phyloP scores from a whole-genome alignment of 2,888 invertebrate genomes.

The Mantis religiosa region DNA sequence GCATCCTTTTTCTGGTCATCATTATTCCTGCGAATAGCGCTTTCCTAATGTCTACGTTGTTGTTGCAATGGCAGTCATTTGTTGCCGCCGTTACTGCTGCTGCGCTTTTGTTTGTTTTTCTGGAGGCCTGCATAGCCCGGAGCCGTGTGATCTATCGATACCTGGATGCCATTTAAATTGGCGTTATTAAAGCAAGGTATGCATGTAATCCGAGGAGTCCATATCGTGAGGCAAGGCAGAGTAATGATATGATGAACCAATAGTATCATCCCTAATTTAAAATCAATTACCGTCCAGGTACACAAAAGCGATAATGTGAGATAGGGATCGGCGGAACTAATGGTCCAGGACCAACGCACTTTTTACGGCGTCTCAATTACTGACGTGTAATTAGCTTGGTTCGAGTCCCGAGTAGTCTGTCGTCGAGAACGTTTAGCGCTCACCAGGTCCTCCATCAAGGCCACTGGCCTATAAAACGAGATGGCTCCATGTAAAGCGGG shows the following conservation, averaged over 20 bases:
- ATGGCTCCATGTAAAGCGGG: too few relatives aligned
- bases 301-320: neutral
- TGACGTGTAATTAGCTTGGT: neutral
- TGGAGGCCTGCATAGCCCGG: neutral
- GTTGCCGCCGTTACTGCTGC: neutral
- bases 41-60: neutral
- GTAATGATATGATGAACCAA: conserved; percentile 8
- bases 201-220: conserved; percentile 3
- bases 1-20: neutral
- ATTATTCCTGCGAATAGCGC: neutral
- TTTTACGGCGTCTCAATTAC: neutral
- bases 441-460: too few relatives aligned
- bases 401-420: too few relatives aligned
- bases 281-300: neutral
- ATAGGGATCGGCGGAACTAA: neutral
- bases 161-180: conserved; percentile 20
- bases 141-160: conserved; percentile 12
- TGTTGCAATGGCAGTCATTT: neutral
- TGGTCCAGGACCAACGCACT: neutral
- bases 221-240: neutral
- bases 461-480: too few relatives aligned
- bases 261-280: conserved; percentile 13
- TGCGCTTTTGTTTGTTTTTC: neutral
- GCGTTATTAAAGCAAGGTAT: conserved; percentile 12
- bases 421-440: too few relatives aligned